Evolutionary conservation across 1,140 invertebrate species (phyloP).

Genomic region (Neodiprion pinetum): DNA sequence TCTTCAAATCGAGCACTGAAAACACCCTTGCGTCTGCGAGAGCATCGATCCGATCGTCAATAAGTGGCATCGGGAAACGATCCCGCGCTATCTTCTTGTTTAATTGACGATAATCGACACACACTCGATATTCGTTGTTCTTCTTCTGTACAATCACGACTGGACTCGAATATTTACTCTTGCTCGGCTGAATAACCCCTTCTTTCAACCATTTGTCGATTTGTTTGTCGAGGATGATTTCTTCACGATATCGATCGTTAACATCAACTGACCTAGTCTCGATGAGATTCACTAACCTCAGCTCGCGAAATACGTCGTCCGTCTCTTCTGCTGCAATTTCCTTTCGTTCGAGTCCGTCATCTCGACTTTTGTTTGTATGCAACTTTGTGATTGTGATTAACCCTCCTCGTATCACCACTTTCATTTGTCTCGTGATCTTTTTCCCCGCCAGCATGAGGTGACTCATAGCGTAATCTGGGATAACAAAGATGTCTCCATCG

Average conservation of each 20-base stretch:
- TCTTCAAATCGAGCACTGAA: conserved; percentile 16
- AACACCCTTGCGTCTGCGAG: conserved; percentile 9
- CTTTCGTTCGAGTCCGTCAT: not conserved
- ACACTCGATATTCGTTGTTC: conserved; percentile 38
- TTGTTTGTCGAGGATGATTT: conserved; percentile 37
- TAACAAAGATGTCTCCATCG: not conserved
- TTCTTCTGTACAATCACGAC: conserved; percentile 43
- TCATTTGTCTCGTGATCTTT: conserved; percentile 2
- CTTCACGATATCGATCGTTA: not conserved
- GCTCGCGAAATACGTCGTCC: too few species aligned
- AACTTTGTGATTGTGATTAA: not conserved
- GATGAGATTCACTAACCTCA: too few species aligned
- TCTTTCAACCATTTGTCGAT: conserved; percentile 41
- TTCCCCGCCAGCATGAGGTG: not conserved
- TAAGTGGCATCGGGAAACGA: conserved; percentile 18
- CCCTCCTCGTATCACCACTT: conserved; percentile 1
- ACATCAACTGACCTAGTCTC: too few species aligned
- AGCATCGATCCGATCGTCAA: conserved; percentile 20
- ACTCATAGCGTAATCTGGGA: not conserved
- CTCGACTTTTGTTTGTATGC: not conserved
- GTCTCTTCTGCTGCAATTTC: too few species aligned
- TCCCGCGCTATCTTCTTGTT: conserved; percentile 41
- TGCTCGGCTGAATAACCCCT: conserved; percentile 46
- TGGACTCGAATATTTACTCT: conserved; percentile 53
- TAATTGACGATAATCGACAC: conserved; percentile 46